Evolutionary conservation across 2,888 invertebrate genomes (phyloP).

Genomic region (Catocala nupta): DNA sequence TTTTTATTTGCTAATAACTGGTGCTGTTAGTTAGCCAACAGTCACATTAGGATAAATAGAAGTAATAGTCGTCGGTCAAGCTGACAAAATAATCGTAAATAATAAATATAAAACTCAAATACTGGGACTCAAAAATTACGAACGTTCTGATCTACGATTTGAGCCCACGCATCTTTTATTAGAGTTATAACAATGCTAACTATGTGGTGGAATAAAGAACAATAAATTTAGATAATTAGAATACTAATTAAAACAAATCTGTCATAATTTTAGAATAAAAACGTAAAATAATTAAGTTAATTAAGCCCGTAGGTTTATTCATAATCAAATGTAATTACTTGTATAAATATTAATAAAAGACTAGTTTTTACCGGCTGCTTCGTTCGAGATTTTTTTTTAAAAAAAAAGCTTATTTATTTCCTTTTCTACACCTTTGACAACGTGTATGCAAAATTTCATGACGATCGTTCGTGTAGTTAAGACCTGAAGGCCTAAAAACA

Average conservation of each 20-base stretch:
- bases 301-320: no score
- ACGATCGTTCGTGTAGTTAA: no score
- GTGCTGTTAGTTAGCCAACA: slow-evolving; percentile 27
- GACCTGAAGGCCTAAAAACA: no score
- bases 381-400: no score
- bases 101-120: slow-evolving; percentile 35
- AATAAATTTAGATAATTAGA: background rate
- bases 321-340: no score
- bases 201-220: background rate
- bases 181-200: background rate
- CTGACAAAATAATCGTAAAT: slow-evolving; percentile 50
- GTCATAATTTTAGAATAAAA: no score
- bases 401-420: no score
- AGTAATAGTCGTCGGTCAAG: slow-evolving; percentile 36
- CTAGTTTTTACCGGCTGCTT: no score
- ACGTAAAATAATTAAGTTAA: no score
- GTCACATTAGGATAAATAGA: slow-evolving; percentile 25
- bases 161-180: slow-evolving; percentile 23
- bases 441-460: no score
- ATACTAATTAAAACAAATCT: background rate
- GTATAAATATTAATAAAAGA: no score
- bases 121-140: slow-evolving; percentile 25
- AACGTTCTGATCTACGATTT: slow-evolving; percentile 28
- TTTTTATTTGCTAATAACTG: slow-evolving; percentile 40
- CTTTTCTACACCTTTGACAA: no score